A percentile compares a stretch with the other conserved stretches of the same genome.
These are phyloP conservation scores for Lepetodrilus schrolli DNA, from an alignment of 2,888 invertebrate species.

Conservation along the genomic window DNA sequence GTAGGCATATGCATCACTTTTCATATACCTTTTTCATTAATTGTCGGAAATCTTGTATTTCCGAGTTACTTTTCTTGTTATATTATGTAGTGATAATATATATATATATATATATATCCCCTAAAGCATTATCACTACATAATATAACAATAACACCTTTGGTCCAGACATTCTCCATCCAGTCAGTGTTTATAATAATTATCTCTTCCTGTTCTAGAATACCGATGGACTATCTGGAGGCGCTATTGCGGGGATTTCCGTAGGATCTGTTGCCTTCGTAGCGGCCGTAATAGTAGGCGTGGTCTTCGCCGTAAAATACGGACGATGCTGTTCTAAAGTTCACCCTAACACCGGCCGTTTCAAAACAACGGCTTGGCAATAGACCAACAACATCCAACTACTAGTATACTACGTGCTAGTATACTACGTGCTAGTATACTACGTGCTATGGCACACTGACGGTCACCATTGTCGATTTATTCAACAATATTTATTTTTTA, in stretches of 20 bases:
- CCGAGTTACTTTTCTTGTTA: neutral
- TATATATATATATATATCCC: neutral
- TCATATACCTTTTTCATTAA: too few relatives aligned
- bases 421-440: too few relatives aligned
- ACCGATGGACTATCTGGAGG: neutral
- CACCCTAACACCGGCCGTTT: neutral
- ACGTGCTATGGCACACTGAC: too few relatives aligned
- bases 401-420: too few relatives aligned
- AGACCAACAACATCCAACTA: too few relatives aligned
- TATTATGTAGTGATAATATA: neutral
- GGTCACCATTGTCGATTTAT: too few relatives aligned
- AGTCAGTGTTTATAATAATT: neutral
- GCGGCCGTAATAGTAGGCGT: neutral
- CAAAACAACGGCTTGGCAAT: neutral
- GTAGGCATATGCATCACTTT: too few relatives aligned
- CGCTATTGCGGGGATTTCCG: neutral
- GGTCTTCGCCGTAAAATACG: neutral
- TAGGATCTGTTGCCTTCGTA: neutral
- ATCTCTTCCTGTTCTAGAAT: neutral
- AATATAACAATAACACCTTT: too few relatives aligned
- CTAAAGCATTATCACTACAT: neutral
- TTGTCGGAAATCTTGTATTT: too few relatives aligned
- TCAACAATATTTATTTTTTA: too few relatives aligned
- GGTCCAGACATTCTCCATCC: too few relatives aligned
- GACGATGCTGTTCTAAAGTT: neutral